Evolutionary conservation across 2,888 invertebrate species (phyloP), one percentile per base, ranked within the genome.

Genomic region (Ophion ellenae): DNA sequence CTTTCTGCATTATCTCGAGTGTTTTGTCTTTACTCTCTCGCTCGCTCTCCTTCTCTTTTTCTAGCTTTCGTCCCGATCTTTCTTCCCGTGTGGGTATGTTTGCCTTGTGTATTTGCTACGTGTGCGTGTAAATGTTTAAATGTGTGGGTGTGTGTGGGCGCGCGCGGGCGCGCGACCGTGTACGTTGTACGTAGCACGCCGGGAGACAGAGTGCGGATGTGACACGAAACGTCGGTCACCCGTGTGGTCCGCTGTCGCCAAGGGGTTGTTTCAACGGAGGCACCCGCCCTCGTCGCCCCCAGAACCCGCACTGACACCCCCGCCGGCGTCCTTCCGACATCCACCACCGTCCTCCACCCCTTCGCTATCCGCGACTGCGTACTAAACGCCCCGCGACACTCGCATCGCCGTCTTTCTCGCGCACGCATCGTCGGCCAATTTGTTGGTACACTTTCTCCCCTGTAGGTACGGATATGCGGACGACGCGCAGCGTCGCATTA

Each of bases 271-370:
- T 89, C 90, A 90, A 92, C 91, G 92, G 91, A 92, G 91, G 89
- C 85, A 93, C 91, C 93, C 93, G 92, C 93, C 93, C 93, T 92
- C 93, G 92, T 91, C 91, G 94, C 93, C 94, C 93, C 93, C 91
- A 92, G 92, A 93, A 92, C 92, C 93, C 93, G 92, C 93, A 94
- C 94, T 94, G 92, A 81, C 91, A 90, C 90, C 92, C 91, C 86
- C 91, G 90, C 90, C 89, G 87, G 88, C 89, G 86, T 87, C 90
- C 89, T 86, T 88, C 89, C 88, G 0, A 28, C 88, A 86, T 88
- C 88, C 88, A 89, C 88, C 89, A 81, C 84, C 82, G 77, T 74
- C 71, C 76, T 71, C 66, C 75, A 59, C 63, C 69, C 40, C 70
- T 73, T 70, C 61, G 66, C 69, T 63, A 64, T 73, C 17, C 75